Evolutionary conservation across 2,797 vertebrate species (phyloP), one percentile per base, ranked within the genome.

Genomic region (Acanthornis magna): DNA sequence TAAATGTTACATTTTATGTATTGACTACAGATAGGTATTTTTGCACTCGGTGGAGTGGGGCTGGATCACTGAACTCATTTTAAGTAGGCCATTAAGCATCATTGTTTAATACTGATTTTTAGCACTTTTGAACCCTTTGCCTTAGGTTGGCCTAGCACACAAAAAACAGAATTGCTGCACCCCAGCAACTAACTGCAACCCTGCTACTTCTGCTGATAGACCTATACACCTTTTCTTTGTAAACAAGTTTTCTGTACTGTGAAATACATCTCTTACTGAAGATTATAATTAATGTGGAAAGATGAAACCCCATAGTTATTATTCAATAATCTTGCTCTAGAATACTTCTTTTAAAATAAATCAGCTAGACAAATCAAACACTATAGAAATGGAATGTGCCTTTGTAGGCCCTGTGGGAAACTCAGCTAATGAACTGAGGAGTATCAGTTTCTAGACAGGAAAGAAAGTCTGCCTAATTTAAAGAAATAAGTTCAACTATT

Each of bases 381-480:
- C 17, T 54, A 45, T 53, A 76, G 61, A 87, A 95, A 85, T 85
- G 40, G 91, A 92, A 90, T 48, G 38, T 2, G 11, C 38, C 62
- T 91, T 83, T 79, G 50, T 60, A 74, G 50, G n/a, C 60, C 72
- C 55, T 67, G 26, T 92, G 92, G 80, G 83, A 89, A 93, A 88
- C 85, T 72, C 76, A 77, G 38, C 60, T 92, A 89, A 86, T 85
- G 77, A 95, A 83, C 48, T 84, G 80, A 90, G 40, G 47, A 84
- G 42, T 63, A 74, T 75, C 70, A n/a, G 36, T 70, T 92, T 89
- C 43, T 50, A 93, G 62, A 89, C 51, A 81, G 85, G 72, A 82
- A 85, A 73, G 70, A 87, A 80, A 77, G 22, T 71, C 63, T 82
- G 58, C 45, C 67, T 93, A 76, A 82, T 95, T 96, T 93, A 80